Percentiles rank a stretch among this genome's conserved stretches.
phyloP scores from a whole-genome alignment of 2,797 vertebrate species.

The Ficedula albicollis region DNA sequence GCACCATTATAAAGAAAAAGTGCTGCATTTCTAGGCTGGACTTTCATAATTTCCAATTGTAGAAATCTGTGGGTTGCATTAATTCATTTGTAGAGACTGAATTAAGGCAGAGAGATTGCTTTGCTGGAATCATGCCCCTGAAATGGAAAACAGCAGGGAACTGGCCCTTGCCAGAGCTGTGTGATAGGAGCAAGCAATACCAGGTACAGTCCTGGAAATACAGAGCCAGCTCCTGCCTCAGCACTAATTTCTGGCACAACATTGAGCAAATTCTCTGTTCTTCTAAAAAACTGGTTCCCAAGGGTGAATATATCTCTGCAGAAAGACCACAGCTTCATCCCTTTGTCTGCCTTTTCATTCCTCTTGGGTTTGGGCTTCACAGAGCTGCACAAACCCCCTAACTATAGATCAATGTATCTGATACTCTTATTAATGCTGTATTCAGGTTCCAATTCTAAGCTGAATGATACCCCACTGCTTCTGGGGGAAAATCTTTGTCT shows the following conservation, averaged over 20 bases:
- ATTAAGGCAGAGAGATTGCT: not conserved
- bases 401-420: not conserved
- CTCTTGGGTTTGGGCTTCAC: not conserved
- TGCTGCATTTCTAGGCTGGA: not conserved
- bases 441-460: not conserved
- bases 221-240: not conserved
- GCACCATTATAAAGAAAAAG: not conserved
- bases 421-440: not conserved
- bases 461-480: slow-evolving; percentile 2
- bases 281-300: not conserved
- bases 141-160: not conserved
- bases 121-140: not conserved
- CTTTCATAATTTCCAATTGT: not conserved
- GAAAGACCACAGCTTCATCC: not conserved
- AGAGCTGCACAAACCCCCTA: not conserved
- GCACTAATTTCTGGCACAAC: not conserved
- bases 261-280: not conserved
- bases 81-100: not conserved
- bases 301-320: not conserved
- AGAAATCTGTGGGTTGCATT: not conserved
- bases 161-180: not conserved
- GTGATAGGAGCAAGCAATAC: not conserved
- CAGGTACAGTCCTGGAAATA: not conserved
- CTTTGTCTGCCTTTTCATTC: slow-evolving; percentile 19
- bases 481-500: slow-evolving; percentile 1